These are phyloP conservation scores for Acrobasis suavella DNA, from an alignment of 2,888 invertebrate species.

Conservation along the genomic window DNA sequence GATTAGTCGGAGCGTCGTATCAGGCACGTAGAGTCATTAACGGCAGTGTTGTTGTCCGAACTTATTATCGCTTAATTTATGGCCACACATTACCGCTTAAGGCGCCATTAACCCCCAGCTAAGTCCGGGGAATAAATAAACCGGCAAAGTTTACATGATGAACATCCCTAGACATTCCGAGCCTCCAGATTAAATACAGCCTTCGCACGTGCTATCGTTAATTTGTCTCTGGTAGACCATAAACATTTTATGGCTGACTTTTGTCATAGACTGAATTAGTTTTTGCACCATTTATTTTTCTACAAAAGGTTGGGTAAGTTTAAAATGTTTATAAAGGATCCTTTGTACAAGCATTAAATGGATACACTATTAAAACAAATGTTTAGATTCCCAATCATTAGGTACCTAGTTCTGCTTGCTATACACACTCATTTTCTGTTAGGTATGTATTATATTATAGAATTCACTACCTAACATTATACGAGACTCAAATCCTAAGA, in stretches of 20 bases:
- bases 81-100: constrained; percentile 78
- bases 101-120: constrained; percentile 68
- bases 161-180: constrained; percentile 44
- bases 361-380: too few relatives aligned
- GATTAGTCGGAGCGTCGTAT: constrained; percentile 12
- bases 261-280: constrained; percentile 41
- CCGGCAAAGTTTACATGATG: constrained; percentile 64
- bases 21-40: constrained; percentile 50
- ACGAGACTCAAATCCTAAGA: too few relatives aligned
- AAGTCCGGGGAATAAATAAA: constrained; percentile 64
- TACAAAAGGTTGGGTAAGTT: too few relatives aligned
- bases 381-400: too few relatives aligned
- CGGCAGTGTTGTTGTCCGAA: constrained; percentile 74
- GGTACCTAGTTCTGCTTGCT: too few relatives aligned
- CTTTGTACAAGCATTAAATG: too few relatives aligned
- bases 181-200: constrained; percentile 12
- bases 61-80: constrained; percentile 81
- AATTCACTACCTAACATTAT: too few relatives aligned
- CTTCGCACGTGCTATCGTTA: constrained; percentile 59
- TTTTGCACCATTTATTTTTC: neutral
- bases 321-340: too few relatives aligned
- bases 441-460: too few relatives aligned
- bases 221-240: constrained; percentile 67
- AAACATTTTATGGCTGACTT: constrained; percentile 69
- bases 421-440: too few relatives aligned